Percentiles rank a stretch among this genome's conserved stretches.
These are phyloP conservation scores for Cricetomys ansorgei DNA, from an alignment of 2,113 vertebrate species.

Conservation along the genomic window DNA sequence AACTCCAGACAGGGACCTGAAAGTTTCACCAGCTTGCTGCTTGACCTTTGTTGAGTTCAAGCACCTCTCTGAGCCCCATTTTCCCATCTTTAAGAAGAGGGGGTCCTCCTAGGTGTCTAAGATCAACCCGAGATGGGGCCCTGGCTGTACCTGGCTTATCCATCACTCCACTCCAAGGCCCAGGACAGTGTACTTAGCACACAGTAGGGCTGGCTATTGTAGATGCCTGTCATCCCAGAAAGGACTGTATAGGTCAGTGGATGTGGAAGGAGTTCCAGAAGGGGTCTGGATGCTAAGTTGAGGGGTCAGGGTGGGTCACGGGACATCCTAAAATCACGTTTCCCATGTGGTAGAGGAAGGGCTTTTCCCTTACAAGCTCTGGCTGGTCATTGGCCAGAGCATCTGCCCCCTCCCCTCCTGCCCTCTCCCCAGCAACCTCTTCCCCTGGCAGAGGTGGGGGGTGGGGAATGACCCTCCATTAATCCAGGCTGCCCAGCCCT, in stretches of 20 bases:
- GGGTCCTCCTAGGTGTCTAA: not conserved
- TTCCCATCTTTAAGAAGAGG: not conserved
- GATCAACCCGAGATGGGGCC: not conserved
- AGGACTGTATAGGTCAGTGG: not conserved
- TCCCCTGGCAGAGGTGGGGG: slow-evolving; percentile 49
- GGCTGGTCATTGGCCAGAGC: slow-evolving; percentile 61
- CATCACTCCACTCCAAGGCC: not conserved
- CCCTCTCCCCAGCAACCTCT: slow-evolving; percentile 63
- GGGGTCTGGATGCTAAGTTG: not conserved
- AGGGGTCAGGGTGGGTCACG: not conserved
- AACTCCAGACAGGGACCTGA: not conserved
- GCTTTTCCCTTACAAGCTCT: not conserved
- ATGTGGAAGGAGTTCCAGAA: not conserved
- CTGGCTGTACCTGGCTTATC: not conserved
- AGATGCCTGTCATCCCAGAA: not conserved
- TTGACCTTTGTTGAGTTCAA: not conserved
- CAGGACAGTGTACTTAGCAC: fast-evolving
- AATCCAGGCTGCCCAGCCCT: slow-evolving; percentile 78
- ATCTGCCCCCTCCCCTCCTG: slow-evolving; percentile 67
- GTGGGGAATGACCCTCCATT: slow-evolving; percentile 71
- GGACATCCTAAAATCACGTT: not conserved
- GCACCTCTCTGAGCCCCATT: not conserved
- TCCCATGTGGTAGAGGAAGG: not conserved
- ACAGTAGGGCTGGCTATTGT: not conserved
- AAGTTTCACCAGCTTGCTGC: not conserved